Percentiles rank a stretch among this genome's conserved stretches.
Conservation (phyloP, 2,113 vertebrate species). For the Polypterus bichir region DNA sequence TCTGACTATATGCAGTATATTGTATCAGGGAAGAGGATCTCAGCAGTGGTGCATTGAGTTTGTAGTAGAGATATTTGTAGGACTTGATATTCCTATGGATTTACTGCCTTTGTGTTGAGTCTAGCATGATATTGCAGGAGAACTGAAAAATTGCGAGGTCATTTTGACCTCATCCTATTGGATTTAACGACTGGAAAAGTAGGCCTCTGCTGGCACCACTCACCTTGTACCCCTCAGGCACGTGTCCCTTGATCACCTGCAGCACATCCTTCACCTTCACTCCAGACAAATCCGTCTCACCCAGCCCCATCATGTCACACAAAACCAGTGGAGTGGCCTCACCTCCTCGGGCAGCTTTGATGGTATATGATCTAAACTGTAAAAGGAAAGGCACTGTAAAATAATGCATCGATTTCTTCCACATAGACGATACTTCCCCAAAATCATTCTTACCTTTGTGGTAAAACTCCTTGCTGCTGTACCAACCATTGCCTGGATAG, state of each 20-base stretch:
- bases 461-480: conserved; percentile 37
- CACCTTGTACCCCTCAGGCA: conserved; percentile 45
- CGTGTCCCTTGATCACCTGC: conserved; percentile 41
- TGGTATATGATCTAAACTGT: conserved; percentile 41
- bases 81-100: no score
- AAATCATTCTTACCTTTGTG: conserved; percentile 37
- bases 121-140: no score
- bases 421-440: not conserved
- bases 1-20: no score
- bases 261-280: conserved; percentile 40
- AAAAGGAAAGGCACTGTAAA: not conserved
- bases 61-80: no score
- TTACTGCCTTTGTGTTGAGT: no score
- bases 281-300: conserved; percentile 27
- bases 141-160: no score
- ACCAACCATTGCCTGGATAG: conserved; percentile 50
- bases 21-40: no score
- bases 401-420: no score
- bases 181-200: no score
- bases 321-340: conserved; percentile 25
- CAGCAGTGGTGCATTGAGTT: no score
- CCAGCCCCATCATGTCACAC: conserved; percentile 42
- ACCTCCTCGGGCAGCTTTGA: conserved; percentile 13
- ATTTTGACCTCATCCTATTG: no score
- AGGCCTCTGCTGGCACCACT: no score